A percentile compares a stretch with the other conserved stretches of the same genome.
Conservation (phyloP, 2,113 vertebrate genomes). For the Myxocyprinus asiaticus region DNA sequence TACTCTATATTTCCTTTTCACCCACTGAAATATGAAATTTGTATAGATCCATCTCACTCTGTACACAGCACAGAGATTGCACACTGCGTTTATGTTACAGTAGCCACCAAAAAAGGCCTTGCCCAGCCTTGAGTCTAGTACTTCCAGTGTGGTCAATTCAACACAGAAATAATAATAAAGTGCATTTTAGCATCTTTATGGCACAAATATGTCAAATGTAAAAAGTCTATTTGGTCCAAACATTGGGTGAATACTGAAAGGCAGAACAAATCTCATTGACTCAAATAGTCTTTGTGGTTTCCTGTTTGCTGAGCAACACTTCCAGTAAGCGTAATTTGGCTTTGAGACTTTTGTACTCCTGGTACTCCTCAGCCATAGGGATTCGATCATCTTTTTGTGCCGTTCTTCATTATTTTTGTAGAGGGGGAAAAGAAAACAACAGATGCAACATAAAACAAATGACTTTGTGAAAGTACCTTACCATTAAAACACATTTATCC, state of each 20-base stretch:
- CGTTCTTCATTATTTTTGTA: constrained; percentile 69
- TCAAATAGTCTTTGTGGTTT: constrained; percentile 60
- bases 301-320: constrained; percentile 94
- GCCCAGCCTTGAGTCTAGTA: constrained; percentile 17
- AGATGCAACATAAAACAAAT: constrained; percentile 6
- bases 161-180: constrained; percentile 45
- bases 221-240: constrained; percentile 57
- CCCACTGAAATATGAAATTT: constrained; percentile 24
- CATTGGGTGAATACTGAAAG: constrained; percentile 43
- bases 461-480: background rate
- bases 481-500: constrained; percentile 44
- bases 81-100: constrained; percentile 33
- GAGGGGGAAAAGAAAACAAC: constrained; percentile 5
- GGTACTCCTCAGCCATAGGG: constrained; percentile 90
- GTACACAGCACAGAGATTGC: constrained; percentile 38
- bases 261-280: background rate
- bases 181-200: constrained; percentile 59
- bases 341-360: constrained; percentile 92
- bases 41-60: background rate
- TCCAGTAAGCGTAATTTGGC: constrained; percentile 92
- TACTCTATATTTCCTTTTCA: constrained; percentile 6
- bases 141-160: constrained; percentile 11
- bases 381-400: constrained; percentile 91
- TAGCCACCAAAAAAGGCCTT: constrained; percentile 23
- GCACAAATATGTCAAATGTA: constrained; percentile 53